A percentile compares a stretch with the other conserved stretches of the same genome.
Evolutionary conservation across 1,140 invertebrate genomes (phyloP).

Genomic region (Physella acuta): DNA sequence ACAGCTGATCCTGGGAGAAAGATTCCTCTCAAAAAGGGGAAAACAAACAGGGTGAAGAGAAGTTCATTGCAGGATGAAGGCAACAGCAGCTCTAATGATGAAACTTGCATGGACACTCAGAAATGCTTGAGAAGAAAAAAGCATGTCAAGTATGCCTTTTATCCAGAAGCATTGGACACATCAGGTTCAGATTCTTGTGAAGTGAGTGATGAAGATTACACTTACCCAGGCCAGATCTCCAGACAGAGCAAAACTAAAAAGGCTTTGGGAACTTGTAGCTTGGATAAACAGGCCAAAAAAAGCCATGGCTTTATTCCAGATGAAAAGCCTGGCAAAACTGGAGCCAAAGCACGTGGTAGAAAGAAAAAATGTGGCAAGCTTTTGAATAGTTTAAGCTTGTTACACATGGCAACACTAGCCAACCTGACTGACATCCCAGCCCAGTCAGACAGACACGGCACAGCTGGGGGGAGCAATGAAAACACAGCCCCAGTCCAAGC

Average conservation of each 20-base stretch:
- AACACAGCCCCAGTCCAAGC: too few relatives aligned
- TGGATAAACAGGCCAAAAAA: too few relatives aligned
- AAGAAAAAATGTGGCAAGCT: conserved; percentile 31
- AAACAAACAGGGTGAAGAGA: neutral
- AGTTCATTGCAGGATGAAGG: conserved; percentile 3
- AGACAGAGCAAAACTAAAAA: neutral
- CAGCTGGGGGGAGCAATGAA: too few relatives aligned
- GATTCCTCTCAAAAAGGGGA: neutral
- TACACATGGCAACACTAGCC: conserved; percentile 54
- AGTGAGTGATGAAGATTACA: conserved; percentile 15
- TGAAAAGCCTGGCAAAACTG: neutral
- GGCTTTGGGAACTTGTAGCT: neutral
- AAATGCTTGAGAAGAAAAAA: conserved; percentile 7
- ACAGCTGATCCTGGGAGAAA: neutral
- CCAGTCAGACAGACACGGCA: too few relatives aligned
- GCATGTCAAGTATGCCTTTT: neutral
- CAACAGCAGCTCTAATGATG: conserved; percentile 23
- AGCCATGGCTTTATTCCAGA: neutral
- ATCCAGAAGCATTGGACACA: neutral
- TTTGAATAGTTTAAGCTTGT: conserved; percentile 46
- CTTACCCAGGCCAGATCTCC: too few relatives aligned
- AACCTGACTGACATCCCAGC: conserved; percentile 40
- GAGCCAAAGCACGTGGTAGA: conserved; percentile 2
- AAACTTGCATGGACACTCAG: neutral
- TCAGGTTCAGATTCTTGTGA: neutral